These are phyloP conservation scores for Vollenhovia emeryi DNA, from an alignment of 1,140 invertebrate species.

Conservation along the genomic window DNA sequence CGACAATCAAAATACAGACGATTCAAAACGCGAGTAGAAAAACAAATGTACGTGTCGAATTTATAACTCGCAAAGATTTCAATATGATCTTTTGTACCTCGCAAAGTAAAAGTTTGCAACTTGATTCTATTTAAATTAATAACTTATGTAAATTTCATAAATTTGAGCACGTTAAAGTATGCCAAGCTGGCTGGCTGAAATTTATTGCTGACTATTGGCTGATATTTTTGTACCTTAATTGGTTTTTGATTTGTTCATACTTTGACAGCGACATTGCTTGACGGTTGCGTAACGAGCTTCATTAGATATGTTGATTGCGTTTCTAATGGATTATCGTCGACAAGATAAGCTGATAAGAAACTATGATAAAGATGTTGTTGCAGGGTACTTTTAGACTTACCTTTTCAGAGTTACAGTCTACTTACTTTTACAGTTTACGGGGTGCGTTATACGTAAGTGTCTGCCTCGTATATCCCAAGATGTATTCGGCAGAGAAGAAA, in stretches of 20 bases:
- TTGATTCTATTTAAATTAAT: background rate
- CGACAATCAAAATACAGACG: background rate
- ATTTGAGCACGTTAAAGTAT: background rate
- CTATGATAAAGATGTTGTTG: background rate
- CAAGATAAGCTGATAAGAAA: background rate
- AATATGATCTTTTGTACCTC: background rate
- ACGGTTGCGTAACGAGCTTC: background rate
- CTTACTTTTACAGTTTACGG: background rate
- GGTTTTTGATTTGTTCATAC: background rate
- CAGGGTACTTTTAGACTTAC: background rate
- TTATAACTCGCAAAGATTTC: background rate
- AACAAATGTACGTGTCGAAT: background rate
- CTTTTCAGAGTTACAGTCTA: background rate
- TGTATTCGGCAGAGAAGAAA: background rate
- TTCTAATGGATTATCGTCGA: background rate
- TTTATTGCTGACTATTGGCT: background rate
- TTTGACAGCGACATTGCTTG: background rate
- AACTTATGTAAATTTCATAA: background rate
- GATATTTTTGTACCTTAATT: background rate
- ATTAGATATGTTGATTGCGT: background rate
- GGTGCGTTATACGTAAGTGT: background rate
- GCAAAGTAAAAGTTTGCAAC: background rate
- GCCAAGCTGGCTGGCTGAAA: background rate
- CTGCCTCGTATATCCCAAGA: background rate
- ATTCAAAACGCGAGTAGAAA: background rate